Conservation (phyloP, 2,888 invertebrate genomes). For the Eupithecia abbreviata region DNA sequence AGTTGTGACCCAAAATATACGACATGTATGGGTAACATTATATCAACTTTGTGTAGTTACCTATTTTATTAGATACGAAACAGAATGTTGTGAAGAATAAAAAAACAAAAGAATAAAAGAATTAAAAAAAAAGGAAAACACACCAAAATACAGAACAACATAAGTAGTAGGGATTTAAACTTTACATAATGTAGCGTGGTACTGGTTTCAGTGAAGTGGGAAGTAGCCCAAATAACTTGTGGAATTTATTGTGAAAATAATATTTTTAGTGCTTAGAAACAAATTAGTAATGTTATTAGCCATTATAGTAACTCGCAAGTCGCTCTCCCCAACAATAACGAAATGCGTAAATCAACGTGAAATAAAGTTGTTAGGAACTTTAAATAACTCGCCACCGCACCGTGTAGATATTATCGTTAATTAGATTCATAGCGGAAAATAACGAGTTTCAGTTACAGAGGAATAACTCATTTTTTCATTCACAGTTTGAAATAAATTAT, state of each 20-base stretch:
- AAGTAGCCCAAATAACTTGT: background rate
- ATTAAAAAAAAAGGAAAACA: too few relatives aligned
- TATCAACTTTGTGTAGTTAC: too few relatives aligned
- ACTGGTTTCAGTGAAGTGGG: background rate
- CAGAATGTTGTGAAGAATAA: background rate
- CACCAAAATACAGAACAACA: too few relatives aligned
- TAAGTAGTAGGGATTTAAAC: too few relatives aligned
- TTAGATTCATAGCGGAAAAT: slow-evolving; percentile 40
- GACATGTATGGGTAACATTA: too few relatives aligned
- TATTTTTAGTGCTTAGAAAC: background rate
- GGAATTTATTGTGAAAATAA: background rate
- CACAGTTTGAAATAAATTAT: slow-evolving; percentile 19
- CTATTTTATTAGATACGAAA: background rate
- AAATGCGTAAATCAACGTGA: slow-evolving; percentile 39
- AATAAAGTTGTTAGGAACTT: slow-evolving; percentile 37
- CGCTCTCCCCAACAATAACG: slow-evolving; percentile 15
- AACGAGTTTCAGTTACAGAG: slow-evolving; percentile 35
- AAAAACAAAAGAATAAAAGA: too few relatives aligned
- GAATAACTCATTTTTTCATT: slow-evolving; percentile 28
- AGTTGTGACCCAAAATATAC: too few relatives aligned
- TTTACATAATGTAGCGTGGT: too few relatives aligned
- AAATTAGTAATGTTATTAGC: background rate
- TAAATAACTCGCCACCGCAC: slow-evolving; percentile 41
- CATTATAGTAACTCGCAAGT: slow-evolving; percentile 3
- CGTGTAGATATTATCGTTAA: slow-evolving; percentile 43